phyloP scores from a whole-genome alignment of 2,113 vertebrate genomes.

The Polyodon spathula region DNA sequence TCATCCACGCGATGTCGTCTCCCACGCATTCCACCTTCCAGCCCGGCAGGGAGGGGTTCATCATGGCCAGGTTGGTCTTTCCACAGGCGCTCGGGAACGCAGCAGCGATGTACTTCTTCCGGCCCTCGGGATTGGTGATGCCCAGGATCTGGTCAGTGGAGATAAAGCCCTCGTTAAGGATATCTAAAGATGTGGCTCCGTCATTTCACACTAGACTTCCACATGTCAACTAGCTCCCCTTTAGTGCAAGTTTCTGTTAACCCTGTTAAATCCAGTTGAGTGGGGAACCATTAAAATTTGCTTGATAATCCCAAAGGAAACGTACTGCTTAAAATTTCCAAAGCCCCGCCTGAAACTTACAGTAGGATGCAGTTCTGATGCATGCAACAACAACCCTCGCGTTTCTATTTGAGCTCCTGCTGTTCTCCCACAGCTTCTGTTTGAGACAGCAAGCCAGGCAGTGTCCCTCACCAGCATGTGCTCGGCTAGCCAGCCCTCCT shows the following conservation, averaged over 20 bases:
- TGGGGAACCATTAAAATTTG: slow-evolving; percentile 90
- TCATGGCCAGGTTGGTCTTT: slow-evolving; percentile 96
- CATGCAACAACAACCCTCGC: no score
- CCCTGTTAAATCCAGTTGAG: slow-evolving; percentile 85
- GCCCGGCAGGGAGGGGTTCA: slow-evolving; percentile 76
- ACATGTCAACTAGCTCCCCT: no score
- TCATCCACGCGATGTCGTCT: slow-evolving; percentile 98
- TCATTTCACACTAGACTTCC: no score
- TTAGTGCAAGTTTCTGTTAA: slow-evolving; percentile 25
- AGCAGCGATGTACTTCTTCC: slow-evolving; percentile 90
- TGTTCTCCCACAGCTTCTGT: not conserved
- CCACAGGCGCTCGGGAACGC: slow-evolving; percentile 96
- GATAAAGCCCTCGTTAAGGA: not conserved
- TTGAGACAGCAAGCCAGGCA: not conserved
- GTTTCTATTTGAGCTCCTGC: not conserved
- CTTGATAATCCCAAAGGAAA: slow-evolving; percentile 97
- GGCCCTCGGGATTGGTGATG: slow-evolving; percentile 79
- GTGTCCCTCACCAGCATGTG: slow-evolving; percentile 84
- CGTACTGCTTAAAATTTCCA: no score
- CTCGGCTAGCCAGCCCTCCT: slow-evolving; percentile 94
- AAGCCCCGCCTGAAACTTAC: no score
- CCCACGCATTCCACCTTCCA: slow-evolving; percentile 96
- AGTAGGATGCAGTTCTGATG: no score
- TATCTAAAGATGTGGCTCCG: no score
- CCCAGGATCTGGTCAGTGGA: slow-evolving; percentile 73